Evolutionary conservation across 2,888 invertebrate genomes (phyloP).

Genomic region (Alsophila aescularia): DNA sequence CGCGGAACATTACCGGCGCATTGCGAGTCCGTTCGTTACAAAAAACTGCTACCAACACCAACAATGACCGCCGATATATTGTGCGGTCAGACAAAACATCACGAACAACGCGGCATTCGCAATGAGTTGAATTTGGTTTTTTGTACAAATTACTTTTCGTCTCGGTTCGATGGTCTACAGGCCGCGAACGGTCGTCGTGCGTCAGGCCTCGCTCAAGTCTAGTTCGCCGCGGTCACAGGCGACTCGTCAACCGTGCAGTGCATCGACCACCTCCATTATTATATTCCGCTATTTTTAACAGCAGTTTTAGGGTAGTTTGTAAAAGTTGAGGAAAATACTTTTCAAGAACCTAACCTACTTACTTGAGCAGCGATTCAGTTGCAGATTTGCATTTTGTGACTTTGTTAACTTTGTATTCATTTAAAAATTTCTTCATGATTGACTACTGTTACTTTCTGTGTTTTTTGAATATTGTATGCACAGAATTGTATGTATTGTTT

Average conservation of each 20-base stretch:
- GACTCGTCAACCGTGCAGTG: conserved; percentile 50
- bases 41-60: conserved; percentile 80
- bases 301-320: conserved; percentile 27
- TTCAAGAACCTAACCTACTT: conserved; percentile 5
- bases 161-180: conserved; percentile 80
- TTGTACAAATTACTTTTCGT: conserved; percentile 84
- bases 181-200: conserved; percentile 56
- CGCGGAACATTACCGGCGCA: conserved; percentile 78
- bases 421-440: conserved; percentile 74
- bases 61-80: conserved; percentile 81
- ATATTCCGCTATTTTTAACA: conserved; percentile 15
- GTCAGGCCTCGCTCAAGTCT: conserved; percentile 59
- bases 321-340: conserved; percentile 13
- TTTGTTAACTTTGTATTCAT: conserved; percentile 66
- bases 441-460: background rate
- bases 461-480: background rate
- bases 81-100: conserved; percentile 83
- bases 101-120: conserved; percentile 79
- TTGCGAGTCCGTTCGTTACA: conserved; percentile 59
- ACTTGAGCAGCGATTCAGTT: conserved; percentile 58
- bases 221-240: conserved; percentile 53
- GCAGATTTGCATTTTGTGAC: conserved; percentile 58
- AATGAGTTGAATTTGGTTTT: conserved; percentile 82
- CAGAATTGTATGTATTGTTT: too few species aligned
- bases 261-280: conserved; percentile 37